Evolutionary conservation across 2,888 invertebrate species (phyloP).

Genomic region (Polydrusus cervinus): DNA sequence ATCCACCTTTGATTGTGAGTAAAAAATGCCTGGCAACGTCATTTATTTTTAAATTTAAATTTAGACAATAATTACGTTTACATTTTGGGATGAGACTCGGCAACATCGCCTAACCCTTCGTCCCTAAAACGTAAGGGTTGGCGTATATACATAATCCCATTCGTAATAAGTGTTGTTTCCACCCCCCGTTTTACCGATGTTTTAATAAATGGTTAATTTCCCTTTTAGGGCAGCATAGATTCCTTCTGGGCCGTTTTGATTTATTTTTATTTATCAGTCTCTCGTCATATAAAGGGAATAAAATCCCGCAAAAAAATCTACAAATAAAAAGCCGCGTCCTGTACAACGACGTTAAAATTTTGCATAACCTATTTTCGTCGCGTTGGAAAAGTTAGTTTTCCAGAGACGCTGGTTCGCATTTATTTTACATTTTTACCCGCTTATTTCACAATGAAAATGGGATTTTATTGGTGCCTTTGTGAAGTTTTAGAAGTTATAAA

Average conservation of each 20-base stretch:
- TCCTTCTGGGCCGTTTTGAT: slow-evolving; percentile 31
- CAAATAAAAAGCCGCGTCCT: neutral
- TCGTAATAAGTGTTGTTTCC: slow-evolving; percentile 44
- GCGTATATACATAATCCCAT: slow-evolving; percentile 30
- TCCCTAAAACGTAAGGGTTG: slow-evolving; percentile 4
- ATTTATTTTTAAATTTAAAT: no score
- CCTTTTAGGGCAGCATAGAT: slow-evolving; percentile 27
- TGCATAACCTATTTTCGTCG: slow-evolving; percentile 6
- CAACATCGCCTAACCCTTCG: neutral
- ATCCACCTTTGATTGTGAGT: no score
- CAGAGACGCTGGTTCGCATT: slow-evolving; percentile 24
- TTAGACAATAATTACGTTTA: no score
- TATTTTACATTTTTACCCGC: slow-evolving; percentile 26
- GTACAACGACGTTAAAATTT: slow-evolving; percentile 11
- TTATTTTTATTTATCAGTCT: slow-evolving; percentile 39
- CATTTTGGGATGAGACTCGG: neutral
- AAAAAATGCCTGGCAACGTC: no score
- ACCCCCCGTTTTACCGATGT: slow-evolving; percentile 38
- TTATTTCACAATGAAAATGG: slow-evolving; percentile 16
- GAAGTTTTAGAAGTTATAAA: neutral
- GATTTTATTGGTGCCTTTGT: slow-evolving; percentile 12
- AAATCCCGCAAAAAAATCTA: neutral
- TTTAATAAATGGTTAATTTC: slow-evolving; percentile 53
- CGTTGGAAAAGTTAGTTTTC: slow-evolving; percentile 12
- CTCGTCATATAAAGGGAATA: neutral